Percentiles rank a stretch among this genome's conserved stretches.
These are phyloP conservation scores for Trichoplusia ni DNA, from an alignment of 1,140 invertebrate species.

Conservation along the genomic window DNA sequence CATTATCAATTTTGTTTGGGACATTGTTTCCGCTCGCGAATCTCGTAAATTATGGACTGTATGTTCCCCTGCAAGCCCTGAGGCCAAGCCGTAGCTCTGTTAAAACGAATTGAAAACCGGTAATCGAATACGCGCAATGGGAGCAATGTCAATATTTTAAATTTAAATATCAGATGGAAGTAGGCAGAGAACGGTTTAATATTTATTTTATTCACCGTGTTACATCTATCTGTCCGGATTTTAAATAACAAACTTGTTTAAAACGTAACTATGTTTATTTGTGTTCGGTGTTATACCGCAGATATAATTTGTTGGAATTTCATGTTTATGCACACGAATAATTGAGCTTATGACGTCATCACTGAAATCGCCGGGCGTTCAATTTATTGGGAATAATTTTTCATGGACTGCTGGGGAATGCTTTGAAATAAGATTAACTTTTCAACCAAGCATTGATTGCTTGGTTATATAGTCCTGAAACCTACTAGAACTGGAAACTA, in stretches of 20 bases:
- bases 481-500: too few relatives aligned
- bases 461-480: too few relatives aligned
- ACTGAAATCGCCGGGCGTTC: too few relatives aligned
- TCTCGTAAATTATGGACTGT: conserved; percentile 78
- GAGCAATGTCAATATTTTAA: conserved; percentile 78
- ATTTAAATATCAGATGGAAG: conserved; percentile 75
- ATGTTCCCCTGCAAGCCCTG: conserved; percentile 72
- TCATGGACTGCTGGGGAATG: too few relatives aligned
- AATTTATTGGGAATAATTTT: too few relatives aligned
- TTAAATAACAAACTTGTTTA: conserved; percentile 53
- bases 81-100: conserved; percentile 68
- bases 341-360: background rate
- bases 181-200: conserved; percentile 52
- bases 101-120: conserved; percentile 79
- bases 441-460: too few relatives aligned
- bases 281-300: conserved; percentile 2
- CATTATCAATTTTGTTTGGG: conserved; percentile 75
- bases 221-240: conserved; percentile 57
- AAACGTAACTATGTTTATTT: conserved; percentile 26
- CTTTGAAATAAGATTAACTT: too few relatives aligned
- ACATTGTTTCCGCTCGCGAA: conserved; percentile 73
- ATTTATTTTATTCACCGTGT: conserved; percentile 61
- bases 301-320: conserved; percentile 5
- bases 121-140: conserved; percentile 77
- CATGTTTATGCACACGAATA: background rate